A percentile compares a stretch with the other conserved stretches of the same genome.
Conservation (phyloP, 2,888 invertebrate species). For the Cantharis rustica region DNA sequence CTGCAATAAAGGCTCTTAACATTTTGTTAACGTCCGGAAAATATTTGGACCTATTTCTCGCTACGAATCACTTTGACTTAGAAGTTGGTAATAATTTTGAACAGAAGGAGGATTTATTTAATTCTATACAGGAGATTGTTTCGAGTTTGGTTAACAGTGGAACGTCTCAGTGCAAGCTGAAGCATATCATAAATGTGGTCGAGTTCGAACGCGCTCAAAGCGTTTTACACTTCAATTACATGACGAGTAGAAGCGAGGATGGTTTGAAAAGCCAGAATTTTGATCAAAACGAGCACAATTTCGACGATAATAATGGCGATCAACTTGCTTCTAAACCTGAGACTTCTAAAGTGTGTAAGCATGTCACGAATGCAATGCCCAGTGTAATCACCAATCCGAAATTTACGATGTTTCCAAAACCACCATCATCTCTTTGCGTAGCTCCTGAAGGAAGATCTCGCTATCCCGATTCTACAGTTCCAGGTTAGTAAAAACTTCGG, state of each 20-base stretch:
- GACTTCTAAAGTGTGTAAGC: neutral
- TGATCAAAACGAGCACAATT: slow-evolving; percentile 15
- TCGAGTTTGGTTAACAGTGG: slow-evolving; percentile 55
- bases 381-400: neutral
- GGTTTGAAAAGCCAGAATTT: slow-evolving; percentile 48
- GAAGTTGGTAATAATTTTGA: slow-evolving; percentile 25
- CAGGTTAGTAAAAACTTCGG: neutral
- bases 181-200: slow-evolving; percentile 54
- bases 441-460: slow-evolving; percentile 35
- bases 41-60: slow-evolving; percentile 62
- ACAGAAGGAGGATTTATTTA: slow-evolving; percentile 29
- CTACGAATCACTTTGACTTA: slow-evolving; percentile 51
- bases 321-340: neutral
- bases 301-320: neutral
- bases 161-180: slow-evolving; percentile 56
- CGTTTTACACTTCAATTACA: slow-evolving; percentile 55
- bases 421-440: slow-evolving; percentile 45
- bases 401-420: slow-evolving; percentile 33
- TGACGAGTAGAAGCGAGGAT: slow-evolving; percentile 52
- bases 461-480: slow-evolving; percentile 38
- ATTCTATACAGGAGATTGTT: slow-evolving; percentile 52
- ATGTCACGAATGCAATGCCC: neutral
- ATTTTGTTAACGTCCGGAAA: slow-evolving; percentile 59
- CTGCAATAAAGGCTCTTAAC: slow-evolving; percentile 62
- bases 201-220: slow-evolving; percentile 59